These are phyloP conservation scores for Actinernus sp. DNA, from an alignment of 92 coral and sea anemone species.

Conservation along the genomic window DNA sequence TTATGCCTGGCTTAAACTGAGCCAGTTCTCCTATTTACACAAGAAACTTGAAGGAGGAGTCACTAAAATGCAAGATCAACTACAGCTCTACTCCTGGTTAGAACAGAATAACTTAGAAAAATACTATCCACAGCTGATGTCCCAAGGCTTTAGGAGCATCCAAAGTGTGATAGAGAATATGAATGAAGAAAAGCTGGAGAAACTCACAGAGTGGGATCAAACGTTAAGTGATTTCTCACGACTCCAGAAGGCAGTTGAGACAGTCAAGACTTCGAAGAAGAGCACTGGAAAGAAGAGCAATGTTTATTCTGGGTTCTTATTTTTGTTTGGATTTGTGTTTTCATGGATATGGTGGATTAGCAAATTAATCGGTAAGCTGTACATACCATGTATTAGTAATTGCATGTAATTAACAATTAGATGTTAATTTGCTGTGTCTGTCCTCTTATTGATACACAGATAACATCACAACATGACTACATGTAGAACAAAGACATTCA, in stretches of 20 bases:
- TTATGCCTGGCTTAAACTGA: constrained; percentile 32
- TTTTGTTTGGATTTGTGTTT: background rate
- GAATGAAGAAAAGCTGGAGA: constrained; percentile 12
- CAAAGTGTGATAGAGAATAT: constrained; percentile 20
- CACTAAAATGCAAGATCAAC: constrained; percentile 31
- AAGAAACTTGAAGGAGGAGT: constrained; percentile 34
- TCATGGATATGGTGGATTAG: constrained; percentile 13
- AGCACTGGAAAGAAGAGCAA: background rate
- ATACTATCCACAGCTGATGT: too few relatives aligned
- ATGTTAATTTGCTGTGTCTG: too few relatives aligned
- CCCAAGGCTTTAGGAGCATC: constrained; percentile 13
- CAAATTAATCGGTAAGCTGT: constrained; percentile 12
- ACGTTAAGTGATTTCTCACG: constrained; percentile 1
- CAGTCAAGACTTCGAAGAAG: constrained; percentile 2
- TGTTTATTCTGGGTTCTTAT: background rate
- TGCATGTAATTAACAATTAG: too few relatives aligned
- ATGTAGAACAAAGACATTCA: too few relatives aligned
- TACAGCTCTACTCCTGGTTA: constrained; percentile 42
- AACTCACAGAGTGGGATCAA: constrained; percentile 13
- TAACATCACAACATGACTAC: too few relatives aligned
- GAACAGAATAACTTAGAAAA: constrained; percentile 42
- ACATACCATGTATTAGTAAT: too few relatives aligned
- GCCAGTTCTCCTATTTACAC: constrained; percentile 8
- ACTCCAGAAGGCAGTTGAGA: constrained; percentile 20
- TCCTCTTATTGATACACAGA: too few relatives aligned